Evolutionary conservation across 2,797 vertebrate genomes (phyloP).

Genomic region (Onychomys arenicola): DNA sequence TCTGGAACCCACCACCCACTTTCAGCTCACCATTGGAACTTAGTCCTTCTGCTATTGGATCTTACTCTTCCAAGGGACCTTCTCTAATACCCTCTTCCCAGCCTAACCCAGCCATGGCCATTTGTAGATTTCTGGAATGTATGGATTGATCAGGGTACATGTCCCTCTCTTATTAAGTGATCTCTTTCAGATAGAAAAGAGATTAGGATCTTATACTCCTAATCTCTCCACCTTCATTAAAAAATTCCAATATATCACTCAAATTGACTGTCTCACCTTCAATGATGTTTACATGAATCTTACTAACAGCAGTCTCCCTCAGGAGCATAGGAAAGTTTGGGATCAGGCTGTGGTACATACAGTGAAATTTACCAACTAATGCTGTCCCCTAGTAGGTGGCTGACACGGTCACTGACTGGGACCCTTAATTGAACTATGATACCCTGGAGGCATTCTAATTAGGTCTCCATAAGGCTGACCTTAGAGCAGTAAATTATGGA

Average conservation of each 20-base stretch:
- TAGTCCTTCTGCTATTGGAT: neutral
- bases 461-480: neutral
- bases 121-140: neutral
- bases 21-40: neutral
- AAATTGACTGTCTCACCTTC: neutral
- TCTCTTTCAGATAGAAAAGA: neutral
- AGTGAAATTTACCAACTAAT: neutral
- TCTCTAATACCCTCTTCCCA: neutral
- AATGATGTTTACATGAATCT: neutral
- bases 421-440: no score
- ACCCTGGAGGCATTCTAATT: no score
- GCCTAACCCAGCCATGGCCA: no score
- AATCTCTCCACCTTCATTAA: neutral
- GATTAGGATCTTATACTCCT: neutral
- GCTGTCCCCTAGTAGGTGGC: neutral
- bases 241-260: neutral
- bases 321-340: neutral
- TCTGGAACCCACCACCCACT: neutral
- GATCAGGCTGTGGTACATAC: neutral
- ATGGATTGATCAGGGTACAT: neutral
- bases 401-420: no score
- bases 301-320: neutral
- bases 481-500: neutral
- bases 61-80: neutral
- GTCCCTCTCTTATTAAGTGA: neutral